Conservation (phyloP, 2,888 invertebrate species). For the Cryptus viduatorius region DNA sequence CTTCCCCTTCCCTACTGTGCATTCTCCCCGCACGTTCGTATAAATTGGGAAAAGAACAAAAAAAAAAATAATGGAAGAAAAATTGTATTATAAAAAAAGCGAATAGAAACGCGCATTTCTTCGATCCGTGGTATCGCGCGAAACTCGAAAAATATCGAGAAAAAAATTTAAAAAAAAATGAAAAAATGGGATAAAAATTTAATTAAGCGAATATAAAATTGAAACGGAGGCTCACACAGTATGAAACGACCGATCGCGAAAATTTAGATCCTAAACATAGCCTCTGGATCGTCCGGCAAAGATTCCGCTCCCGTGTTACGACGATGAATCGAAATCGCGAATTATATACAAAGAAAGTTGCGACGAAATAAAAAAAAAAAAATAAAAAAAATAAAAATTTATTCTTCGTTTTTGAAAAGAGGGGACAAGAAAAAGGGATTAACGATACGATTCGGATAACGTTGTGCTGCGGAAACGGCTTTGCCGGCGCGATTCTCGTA, state of each 20-base stretch:
- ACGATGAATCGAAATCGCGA: slow-evolving; percentile 56
- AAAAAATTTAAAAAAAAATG: neutral
- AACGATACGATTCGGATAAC: slow-evolving; percentile 34
- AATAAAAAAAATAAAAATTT: slow-evolving; percentile 41
- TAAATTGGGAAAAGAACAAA: slow-evolving; percentile 29
- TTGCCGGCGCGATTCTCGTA: slow-evolving; percentile 75
- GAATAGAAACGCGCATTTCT: slow-evolving; percentile 56
- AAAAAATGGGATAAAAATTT: slow-evolving; percentile 6
- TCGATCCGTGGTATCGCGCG: slow-evolving; percentile 6
- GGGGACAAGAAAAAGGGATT: neutral
- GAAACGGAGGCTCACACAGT: slow-evolving; percentile 50
- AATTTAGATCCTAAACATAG: slow-evolving; percentile 73
- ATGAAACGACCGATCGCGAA: slow-evolving; percentile 72
- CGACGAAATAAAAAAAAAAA: slow-evolving; percentile 6
- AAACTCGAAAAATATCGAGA: slow-evolving; percentile 35
- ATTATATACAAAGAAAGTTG: slow-evolving; percentile 7
- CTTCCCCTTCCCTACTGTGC: neutral
- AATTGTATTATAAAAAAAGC: slow-evolving; percentile 69
- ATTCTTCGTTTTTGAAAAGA: slow-evolving; percentile 24
- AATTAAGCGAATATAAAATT: slow-evolving; percentile 32
- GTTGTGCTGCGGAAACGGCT: slow-evolving; percentile 65
- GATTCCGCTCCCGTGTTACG: slow-evolving; percentile 71
- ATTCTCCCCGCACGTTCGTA: slow-evolving; percentile 26
- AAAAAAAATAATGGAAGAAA: slow-evolving; percentile 18
- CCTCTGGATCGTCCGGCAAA: slow-evolving; percentile 73